Conservation (phyloP, 37 sponge, comb jelly and placozoan genomes). For the Spongilla lacustris region DNA sequence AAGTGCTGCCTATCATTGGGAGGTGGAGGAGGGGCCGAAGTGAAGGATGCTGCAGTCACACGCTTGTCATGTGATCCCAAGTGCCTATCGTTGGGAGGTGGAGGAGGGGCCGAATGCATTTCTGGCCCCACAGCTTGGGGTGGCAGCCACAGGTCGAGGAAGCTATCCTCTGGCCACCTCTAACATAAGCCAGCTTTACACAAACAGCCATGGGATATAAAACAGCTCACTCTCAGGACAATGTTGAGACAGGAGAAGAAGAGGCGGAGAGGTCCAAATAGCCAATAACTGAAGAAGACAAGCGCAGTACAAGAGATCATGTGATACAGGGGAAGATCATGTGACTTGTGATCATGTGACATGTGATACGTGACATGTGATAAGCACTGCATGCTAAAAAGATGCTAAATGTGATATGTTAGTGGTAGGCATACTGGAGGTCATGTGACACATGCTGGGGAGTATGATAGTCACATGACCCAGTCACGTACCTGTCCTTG, state of each 20-base stretch:
- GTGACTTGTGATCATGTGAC: background rate
- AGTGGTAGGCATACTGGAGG: too few relatives aligned
- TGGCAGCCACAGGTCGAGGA: conserved; percentile 34
- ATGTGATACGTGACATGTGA: background rate
- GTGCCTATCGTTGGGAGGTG: background rate
- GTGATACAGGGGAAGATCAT: conserved; percentile 3
- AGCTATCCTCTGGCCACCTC: conserved; percentile 56
- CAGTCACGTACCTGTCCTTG: conserved; percentile 60
- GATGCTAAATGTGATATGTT: too few relatives aligned
- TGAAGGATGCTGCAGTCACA: background rate
- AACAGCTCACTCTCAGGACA: conserved; percentile 41
- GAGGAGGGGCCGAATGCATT: background rate
- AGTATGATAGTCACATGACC: too few relatives aligned
- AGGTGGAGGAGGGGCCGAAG: background rate
- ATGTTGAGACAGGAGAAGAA: conserved; percentile 60
- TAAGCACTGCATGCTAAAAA: too few relatives aligned
- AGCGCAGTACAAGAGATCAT: too few relatives aligned
- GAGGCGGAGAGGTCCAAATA: conserved; percentile 70
- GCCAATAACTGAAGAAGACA: conserved; percentile 54
- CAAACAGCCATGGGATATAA: too few relatives aligned
- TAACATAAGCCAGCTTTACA: too few relatives aligned
- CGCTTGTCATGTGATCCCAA: background rate
- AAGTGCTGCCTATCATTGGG: too few relatives aligned
- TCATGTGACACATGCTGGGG: too few relatives aligned
- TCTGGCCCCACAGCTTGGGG: background rate